Conservation (phyloP, 2,113 vertebrate genomes). For the Synchiropus splendidus region DNA sequence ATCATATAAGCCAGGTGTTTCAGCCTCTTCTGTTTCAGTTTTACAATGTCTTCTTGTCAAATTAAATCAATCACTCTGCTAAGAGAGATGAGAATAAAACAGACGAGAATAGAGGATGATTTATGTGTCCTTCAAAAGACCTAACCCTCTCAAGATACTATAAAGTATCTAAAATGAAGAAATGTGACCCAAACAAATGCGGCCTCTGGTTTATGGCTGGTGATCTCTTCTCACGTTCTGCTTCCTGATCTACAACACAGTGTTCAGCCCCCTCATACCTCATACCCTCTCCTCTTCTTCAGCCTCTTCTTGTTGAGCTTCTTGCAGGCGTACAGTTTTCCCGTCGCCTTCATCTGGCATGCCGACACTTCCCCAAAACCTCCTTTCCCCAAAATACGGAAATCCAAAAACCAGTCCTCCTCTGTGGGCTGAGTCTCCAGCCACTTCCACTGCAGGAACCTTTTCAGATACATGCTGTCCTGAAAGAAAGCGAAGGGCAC, state of each 20-base stretch:
- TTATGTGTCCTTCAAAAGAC: too few species aligned
- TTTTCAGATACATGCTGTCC: constrained; percentile 66
- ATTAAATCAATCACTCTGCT: too few species aligned
- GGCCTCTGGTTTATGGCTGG: too few species aligned
- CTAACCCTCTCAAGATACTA: too few species aligned
- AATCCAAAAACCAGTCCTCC: constrained; percentile 85
- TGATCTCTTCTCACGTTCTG: too few species aligned
- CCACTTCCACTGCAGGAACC: constrained; percentile 81
- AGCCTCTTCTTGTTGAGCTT: constrained; percentile 86
- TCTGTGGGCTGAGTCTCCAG: constrained; percentile 63
- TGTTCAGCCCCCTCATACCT: constrained; percentile 57
- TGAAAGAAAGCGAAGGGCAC: constrained; percentile 63
- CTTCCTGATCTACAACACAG: too few species aligned
- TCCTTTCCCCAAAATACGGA: constrained; percentile 77
- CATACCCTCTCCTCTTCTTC: constrained; percentile 83
- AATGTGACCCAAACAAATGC: too few species aligned
- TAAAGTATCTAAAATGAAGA: too few species aligned
- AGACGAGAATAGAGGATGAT: too few species aligned
- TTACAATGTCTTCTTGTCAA: too few species aligned
- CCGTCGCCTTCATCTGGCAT: constrained; percentile 77
- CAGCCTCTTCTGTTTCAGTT: too few species aligned
- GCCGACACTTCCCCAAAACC: constrained; percentile 87
- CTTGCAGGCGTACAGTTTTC: constrained; percentile 89
- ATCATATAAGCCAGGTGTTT: constrained; percentile 24
- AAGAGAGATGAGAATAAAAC: too few species aligned